Evolutionary conservation across 2,797 vertebrate species (phyloP).

Genomic region (Myotis vivesi): DNA sequence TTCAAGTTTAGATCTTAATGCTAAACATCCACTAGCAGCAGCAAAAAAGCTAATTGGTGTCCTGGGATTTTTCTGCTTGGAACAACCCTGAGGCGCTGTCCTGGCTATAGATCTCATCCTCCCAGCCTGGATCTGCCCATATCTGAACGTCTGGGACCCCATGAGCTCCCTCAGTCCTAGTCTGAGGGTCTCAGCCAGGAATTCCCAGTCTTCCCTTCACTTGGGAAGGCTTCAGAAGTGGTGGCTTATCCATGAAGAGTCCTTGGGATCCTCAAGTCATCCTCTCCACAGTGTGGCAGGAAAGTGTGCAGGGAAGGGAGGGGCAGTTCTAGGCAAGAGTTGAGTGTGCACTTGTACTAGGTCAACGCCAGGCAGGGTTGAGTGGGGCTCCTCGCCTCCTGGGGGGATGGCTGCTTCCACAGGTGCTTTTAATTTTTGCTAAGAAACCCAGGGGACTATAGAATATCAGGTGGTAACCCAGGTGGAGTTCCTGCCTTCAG

Average conservation of each 20-base stretch:
- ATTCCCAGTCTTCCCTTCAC: neutral
- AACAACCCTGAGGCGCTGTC: neutral
- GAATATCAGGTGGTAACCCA: neutral
- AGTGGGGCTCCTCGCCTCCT: accelerated
- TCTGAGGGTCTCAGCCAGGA: neutral
- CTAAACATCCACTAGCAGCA: neutral
- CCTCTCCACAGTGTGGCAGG: neutral
- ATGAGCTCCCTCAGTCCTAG: neutral
- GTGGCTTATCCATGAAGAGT: neutral
- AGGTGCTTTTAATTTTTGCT: slow-evolving; percentile 1
- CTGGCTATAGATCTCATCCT: neutral
- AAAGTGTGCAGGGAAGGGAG: neutral
- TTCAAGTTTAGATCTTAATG: neutral
- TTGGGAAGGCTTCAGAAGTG: neutral
- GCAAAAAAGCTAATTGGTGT: neutral
- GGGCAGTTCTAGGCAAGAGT: neutral
- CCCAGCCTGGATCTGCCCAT: neutral
- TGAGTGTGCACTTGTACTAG: neutral
- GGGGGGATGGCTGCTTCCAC: neutral
- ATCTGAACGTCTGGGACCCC: neutral
- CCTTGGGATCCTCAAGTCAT: neutral
- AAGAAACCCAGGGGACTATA: neutral
- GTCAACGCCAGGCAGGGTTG: neutral
- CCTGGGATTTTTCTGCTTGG: neutral
- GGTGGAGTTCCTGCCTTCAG: neutral